A percentile compares a stretch with the other conserved stretches of the same genome.
Conservation (phyloP, 2,888 invertebrate species). For the Phlogophora meticulosa region DNA sequence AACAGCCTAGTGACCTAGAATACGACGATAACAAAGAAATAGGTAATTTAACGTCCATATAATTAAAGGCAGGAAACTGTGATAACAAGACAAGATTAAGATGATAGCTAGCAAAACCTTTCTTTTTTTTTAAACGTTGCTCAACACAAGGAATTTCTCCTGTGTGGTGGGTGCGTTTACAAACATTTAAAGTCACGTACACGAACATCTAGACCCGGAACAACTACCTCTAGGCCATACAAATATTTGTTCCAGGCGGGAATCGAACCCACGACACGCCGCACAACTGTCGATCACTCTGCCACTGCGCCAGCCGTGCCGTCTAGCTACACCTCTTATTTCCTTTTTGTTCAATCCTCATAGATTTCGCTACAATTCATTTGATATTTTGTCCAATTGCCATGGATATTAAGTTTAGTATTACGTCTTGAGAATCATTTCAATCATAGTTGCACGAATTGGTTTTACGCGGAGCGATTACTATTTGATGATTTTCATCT, state of each 20-base stretch:
- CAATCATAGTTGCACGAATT: slow-evolving; percentile 10
- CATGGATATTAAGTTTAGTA: slow-evolving; percentile 6
- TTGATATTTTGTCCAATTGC: slow-evolving; percentile 10
- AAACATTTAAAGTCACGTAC: too few species aligned
- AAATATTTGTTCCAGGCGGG: too few species aligned
- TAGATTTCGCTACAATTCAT: slow-evolving; percentile 18
- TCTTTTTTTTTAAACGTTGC: too few species aligned
- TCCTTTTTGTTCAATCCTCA: slow-evolving; percentile 4
- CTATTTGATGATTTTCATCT: slow-evolving; percentile 13
- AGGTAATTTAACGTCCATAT: slow-evolving; percentile 22
- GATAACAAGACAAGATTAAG: slow-evolving; percentile 31
- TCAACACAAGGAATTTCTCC: too few species aligned
- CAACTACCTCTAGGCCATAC: too few species aligned
- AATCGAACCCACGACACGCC: too few species aligned
- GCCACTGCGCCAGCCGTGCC: too few species aligned
- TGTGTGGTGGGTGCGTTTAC: too few species aligned
- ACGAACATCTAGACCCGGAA: too few species aligned
- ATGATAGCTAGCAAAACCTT: background rate
- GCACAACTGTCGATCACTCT: too few species aligned
- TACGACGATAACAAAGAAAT: slow-evolving; percentile 34
- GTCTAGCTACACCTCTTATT: slow-evolving; percentile 15
- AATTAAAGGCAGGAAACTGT: slow-evolving; percentile 33
- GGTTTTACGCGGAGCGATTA: slow-evolving; percentile 11
- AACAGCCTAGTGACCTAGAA: slow-evolving; percentile 41
- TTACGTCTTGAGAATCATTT: slow-evolving; percentile 8